Base-by-base conservation (phyloP, 2,888 invertebrate species). In the Cantharis flavilabris region DNA sequence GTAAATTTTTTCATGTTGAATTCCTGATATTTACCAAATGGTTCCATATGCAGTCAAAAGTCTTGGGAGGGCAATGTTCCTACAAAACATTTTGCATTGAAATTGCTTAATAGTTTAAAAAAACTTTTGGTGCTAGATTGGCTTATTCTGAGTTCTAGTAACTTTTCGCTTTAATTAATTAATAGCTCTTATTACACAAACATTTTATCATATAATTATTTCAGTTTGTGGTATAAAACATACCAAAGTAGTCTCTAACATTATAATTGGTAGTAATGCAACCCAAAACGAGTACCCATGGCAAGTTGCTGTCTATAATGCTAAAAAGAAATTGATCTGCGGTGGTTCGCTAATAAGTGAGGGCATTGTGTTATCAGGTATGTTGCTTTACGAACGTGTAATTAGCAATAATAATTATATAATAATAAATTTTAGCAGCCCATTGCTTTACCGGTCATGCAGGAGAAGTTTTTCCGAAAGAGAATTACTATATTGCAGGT, bases 221-320 rank as follows among this genome's bases (percentile, higher is more conserved):
- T 26, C 80, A 87, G 88, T 84, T 18, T 88, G 88, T 79, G 88
- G 88, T 67, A 80, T 84, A 75, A 84, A 85, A 75, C 81, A 77
- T 62, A 84, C 84, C 0, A 76, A 82, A 49, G 85, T 70, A n/a
- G 13, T n/a, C 3, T 11, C 69, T 9, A 49, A 73, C 18, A 62
- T 75, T 67, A 30, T 76, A 13, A 72, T 70, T 63, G 71, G 73
- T 20, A 9, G 4, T n/a, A 62, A 14, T 28, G 71, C 70, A 3
- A 9, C 11, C 16, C 16, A 16, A 14, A 62, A 62, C n/a, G 73
- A 76, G n/a, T 78, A 71, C 62, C 87, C 87, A 16, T 87, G 87
- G 87, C 83, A 85, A 16, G 81, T 83, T 7, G 86, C 84, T 4
- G 62, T 87, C 67, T 87, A 84, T 75, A 72, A 62, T 26, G 70